phyloP scores from a whole-genome alignment of 2,888 invertebrate genomes.

The Morinoia aosen region DNA sequence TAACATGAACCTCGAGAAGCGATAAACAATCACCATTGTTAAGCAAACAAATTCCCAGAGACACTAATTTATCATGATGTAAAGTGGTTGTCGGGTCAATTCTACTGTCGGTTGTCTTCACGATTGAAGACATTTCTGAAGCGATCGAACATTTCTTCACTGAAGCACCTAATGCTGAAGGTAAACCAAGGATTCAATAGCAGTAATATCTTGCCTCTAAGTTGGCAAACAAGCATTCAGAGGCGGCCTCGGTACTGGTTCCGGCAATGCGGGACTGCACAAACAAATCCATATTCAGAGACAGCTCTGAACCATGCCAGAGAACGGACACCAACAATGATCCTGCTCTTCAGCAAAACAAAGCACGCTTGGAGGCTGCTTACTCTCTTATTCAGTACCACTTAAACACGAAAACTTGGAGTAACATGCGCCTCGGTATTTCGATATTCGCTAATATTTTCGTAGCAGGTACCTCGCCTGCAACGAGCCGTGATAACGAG shows the following conservation, averaged over 20 bases:
- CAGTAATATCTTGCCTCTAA: too few species aligned
- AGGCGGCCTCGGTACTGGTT: neutral
- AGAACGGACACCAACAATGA: neutral
- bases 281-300: neutral
- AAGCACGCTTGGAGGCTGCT: neutral
- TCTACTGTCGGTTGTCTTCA: neutral
- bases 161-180: neutral
- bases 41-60: too few species aligned
- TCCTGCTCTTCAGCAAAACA: neutral
- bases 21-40: too few species aligned
- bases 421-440: neutral
- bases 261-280: neutral
- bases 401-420: neutral
- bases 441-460: neutral
- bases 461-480: neutral
- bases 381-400: neutral
- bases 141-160: neutral
- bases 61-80: too few species aligned
- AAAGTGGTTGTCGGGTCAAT: neutral
- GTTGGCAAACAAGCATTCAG: too few species aligned
- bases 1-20: too few species aligned
- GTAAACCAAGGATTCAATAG: neutral
- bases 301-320: neutral
- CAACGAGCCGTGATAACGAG: neutral
- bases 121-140: neutral